phyloP scores from a whole-genome alignment of 1,140 invertebrate genomes.

The Plectrocnemia conspersa region DNA sequence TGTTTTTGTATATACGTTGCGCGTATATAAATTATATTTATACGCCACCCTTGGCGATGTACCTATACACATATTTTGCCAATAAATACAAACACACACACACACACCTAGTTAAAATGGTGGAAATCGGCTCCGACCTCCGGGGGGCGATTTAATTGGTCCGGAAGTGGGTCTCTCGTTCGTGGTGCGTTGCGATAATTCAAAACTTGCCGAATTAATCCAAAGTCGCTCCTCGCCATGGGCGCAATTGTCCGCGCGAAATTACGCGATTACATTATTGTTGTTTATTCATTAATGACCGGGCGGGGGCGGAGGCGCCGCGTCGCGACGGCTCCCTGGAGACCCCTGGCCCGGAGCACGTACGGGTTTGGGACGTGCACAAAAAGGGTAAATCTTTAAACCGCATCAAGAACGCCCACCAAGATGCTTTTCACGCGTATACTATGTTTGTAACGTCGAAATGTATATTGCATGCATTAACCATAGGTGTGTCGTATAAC shows the following conservation, averaged over 20 bases:
- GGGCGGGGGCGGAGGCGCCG: neutral
- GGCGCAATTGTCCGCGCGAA: neutral
- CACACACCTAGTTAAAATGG: neutral
- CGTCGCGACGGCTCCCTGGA: neutral
- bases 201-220: no score
- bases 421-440: neutral
- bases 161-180: neutral
- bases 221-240: neutral
- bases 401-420: constrained; percentile 14
- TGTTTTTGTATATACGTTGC: no score
- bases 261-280: constrained; percentile 1
- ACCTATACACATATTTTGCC: neutral
- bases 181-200: no score
- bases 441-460: no score
- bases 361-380: neutral
- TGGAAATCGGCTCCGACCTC: neutral
- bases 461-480: no score
- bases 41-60: no score
- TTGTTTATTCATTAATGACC: constrained; percentile 5
- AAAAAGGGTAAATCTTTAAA: constrained; percentile 1
- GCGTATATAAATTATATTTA: no score
- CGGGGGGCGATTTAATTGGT: neutral
- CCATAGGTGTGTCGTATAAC: no score
- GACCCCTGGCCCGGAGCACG: neutral
- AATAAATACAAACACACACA: neutral